phyloP scores from a whole-genome alignment of 2,797 vertebrate genomes.

The Enteromius thamalakanensis region DNA sequence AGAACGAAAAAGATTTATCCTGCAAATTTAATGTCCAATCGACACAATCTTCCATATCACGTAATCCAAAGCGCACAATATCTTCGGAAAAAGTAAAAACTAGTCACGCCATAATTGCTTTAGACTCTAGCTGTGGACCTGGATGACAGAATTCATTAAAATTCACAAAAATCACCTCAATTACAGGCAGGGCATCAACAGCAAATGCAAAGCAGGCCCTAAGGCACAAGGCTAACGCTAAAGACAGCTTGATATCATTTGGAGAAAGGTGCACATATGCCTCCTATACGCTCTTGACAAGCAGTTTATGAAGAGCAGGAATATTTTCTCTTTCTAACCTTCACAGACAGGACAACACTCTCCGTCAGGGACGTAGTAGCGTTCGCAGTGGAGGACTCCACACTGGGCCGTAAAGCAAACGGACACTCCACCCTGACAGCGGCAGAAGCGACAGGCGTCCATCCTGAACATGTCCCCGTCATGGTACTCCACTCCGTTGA shows the following conservation, averaged over 20 bases:
- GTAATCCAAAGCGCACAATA: slow-evolving; percentile 29
- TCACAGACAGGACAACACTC: slow-evolving; percentile 91
- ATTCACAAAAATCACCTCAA: slow-evolving; percentile 52
- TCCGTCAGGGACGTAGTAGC: slow-evolving; percentile 86
- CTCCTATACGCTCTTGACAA: slow-evolving; percentile 24
- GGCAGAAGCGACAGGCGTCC: slow-evolving; percentile 88
- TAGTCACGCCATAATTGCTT: slow-evolving; percentile 45
- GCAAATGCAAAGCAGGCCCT: slow-evolving; percentile 31
- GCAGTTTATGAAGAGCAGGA: neutral
- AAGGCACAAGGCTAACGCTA: slow-evolving; percentile 4
- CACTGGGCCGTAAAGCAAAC: slow-evolving; percentile 89
- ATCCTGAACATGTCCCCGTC: slow-evolving; percentile 89
- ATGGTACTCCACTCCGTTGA: slow-evolving; percentile 83
- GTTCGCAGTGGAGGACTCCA: slow-evolving; percentile 83
- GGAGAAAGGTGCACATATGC: slow-evolving; percentile 16
- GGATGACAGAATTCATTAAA: slow-evolving; percentile 45
- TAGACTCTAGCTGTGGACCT: slow-evolving; percentile 14
- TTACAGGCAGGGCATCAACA: slow-evolving; percentile 48
- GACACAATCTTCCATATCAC: slow-evolving; percentile 21
- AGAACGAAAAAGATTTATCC: slow-evolving; percentile 49
- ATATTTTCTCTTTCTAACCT: slow-evolving; percentile 72
- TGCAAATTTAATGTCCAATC: slow-evolving; percentile 6
- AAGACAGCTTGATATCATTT: slow-evolving; percentile 32
- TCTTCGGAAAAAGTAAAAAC: slow-evolving; percentile 5
- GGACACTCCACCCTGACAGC: slow-evolving; percentile 88